Base-by-base conservation (phyloP, 2,797 vertebrate genomes). In the Decapterus maruadsi region DNA sequence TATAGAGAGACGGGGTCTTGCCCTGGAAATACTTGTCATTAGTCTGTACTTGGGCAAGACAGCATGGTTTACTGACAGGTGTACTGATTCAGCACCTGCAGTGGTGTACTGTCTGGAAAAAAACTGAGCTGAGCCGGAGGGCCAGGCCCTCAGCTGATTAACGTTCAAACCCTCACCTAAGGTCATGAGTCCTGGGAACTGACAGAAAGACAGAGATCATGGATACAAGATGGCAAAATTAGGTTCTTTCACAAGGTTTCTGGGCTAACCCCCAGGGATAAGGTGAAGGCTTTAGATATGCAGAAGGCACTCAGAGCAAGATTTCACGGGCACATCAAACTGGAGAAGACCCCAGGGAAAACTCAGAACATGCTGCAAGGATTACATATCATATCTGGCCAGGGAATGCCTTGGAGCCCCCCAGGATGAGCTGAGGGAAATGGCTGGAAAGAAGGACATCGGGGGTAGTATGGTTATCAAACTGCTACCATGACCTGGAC, bases 301-400 rank as follows among this genome's bases (percentile, higher is more conserved):
- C 36, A 55, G 13, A 81, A 34, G 62, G 50, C 36, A 40, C 42
- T 55, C 31, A 4, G 61, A 74, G 65, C 73, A 60, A 80, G 75
- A 77, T 59, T 69, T 64, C 48, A 40, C 4, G 17, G 66, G 50
- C 14, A 76, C 42, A 63, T 67, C 51, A 54, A 71, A 69, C 55
- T 34, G 20, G 40, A 65, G 42, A 50, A 68, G 45, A 78, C 53
- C 17, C 55, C 3, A 26, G 62, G 56, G 59, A 40, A 77, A 40
- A 66, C 43, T 56, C 17, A 45, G 42, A 76, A 72, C 34, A 76
- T 4, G 10, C 53, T 70, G 43, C 29, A 75, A 36, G 55, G 72
- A 59, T 83, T 77, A 82, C 9, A 77, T 72, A 71, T 69, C 50
- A 22, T 66, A 54, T 81, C 72, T 77, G 58, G 29, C 62, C 66